Conservation (phyloP, 2,888 invertebrate species). For the Melanostoma mellinum region DNA sequence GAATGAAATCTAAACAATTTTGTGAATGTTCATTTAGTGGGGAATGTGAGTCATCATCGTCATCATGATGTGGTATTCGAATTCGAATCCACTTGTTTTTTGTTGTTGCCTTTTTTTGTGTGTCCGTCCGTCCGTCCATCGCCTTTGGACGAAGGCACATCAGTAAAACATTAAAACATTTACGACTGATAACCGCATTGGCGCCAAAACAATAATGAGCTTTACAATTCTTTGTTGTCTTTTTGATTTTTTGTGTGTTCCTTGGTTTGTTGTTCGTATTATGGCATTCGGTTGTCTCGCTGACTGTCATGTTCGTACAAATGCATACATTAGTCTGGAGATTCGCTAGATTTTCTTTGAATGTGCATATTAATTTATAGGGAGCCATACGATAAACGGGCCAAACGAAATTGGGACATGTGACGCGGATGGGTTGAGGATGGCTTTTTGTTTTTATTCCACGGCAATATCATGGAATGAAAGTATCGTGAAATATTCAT, state of each 20-base stretch:
- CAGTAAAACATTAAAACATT: constrained; percentile 74
- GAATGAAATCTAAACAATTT: constrained; percentile 65
- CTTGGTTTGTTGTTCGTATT: constrained; percentile 13
- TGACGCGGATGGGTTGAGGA: too few species aligned
- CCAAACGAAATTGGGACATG: not conserved
- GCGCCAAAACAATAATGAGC: constrained; percentile 75
- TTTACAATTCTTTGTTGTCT: constrained; percentile 60
- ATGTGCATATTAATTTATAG: not conserved
- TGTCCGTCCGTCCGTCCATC: constrained; percentile 12
- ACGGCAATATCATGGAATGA: too few species aligned
- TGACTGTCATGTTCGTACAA: constrained; percentile 62
- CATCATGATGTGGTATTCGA: constrained; percentile 42
- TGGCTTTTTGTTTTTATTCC: too few species aligned
- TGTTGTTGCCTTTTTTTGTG: not conserved
- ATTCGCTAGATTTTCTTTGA: constrained; percentile 54
- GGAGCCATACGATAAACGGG: not conserved
- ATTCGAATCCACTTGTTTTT: constrained; percentile 39
- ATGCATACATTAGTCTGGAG: constrained; percentile 71
- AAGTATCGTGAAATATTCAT: too few species aligned
- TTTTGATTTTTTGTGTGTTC: constrained; percentile 39
- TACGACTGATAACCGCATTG: constrained; percentile 76
- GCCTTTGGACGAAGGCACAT: constrained; percentile 45
- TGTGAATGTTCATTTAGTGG: constrained; percentile 66
- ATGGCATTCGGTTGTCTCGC: constrained; percentile 52
- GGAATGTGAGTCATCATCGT: constrained; percentile 68